Base-by-base conservation (phyloP, 1,140 invertebrate genomes). In the Halesus radiatus region DNA sequence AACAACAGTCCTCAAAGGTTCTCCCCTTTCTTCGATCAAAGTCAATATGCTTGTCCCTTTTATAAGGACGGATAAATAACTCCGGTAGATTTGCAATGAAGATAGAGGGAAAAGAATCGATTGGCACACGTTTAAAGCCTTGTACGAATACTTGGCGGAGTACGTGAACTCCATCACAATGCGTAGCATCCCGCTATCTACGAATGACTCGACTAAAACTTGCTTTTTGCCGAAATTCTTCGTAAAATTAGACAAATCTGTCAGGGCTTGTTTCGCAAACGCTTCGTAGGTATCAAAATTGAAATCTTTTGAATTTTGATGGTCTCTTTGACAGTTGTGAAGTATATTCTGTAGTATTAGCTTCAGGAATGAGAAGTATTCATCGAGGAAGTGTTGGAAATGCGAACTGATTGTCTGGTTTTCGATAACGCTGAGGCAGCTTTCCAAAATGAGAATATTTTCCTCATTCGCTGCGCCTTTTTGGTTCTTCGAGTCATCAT, bases 21-120 rank as follows among this genome's bases (percentile, higher is more conserved):
- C 81, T 1, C 79, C 79, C 53, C 76, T 80, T 76, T 83, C 76
- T 62, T 80, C 75, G 23, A 83, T 80, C 50, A 83, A 62, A 1
- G 58, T 32, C 7, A 32, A 45, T 18, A 83, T 37, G 79, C 64
- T 75, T n/a, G 26, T 32, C 0, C 76, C 76, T 58, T 53, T 73
- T 10, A 83, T 26, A 16, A 83, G 58, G 7, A 76, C 23, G 10
- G 26, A 7, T 0, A 80, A 20, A 79, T 80, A 83, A 20, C 37
- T 70, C 72, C 64, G 78, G 60, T 62, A 83, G 20, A 79, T 37
- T n/a, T 37, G 37, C 20, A 74, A 29, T 0, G 76, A 79, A 1
- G 26, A 23, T 2, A n/a, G 10, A n/a, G 79, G 79, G 22, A 83
- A 83, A 18, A 80, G 52, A 22, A 80, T 80, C 16, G 22, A 29